Base-by-base conservation (phyloP, 2,888 invertebrate species). In the Oxystoma pomonae region DNA sequence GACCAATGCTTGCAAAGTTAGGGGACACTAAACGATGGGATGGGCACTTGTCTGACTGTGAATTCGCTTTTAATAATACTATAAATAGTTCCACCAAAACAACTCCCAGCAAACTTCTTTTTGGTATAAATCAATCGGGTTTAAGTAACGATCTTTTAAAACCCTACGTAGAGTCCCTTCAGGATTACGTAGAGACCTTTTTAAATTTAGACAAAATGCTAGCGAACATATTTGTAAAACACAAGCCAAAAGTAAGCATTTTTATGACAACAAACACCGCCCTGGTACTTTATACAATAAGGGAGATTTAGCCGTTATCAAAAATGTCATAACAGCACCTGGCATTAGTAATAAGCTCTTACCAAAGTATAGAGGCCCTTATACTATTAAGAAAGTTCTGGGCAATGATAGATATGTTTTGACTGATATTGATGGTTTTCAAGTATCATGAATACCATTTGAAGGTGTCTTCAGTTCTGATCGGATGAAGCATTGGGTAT, bases 251-350 rank as follows among this genome's bases (percentile, higher is more conserved):
- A 74, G 71, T 61, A 64, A 73, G 59, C 57, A 51, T 12, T 61
- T 69, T 62, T 73, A 68, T 65, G 67, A 76, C 63, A 69, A 66
- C 57, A 73, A 61, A 56, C 72, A 69, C 50, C 73, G 74, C 65
- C 55, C 35, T 20, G 61, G 69, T 0, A 19, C 22, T 17, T 22
- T 56, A 19, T 73, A 70, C 64, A 21, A 65, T 18, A 35, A 60
- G 9, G 71, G 69, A 12, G 70, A 73, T 62, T 67, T 69, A 55
- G 69, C 71, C 1, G 61, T 71, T 64, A 60, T 70, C 1, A 63
- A 60, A 58, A 71, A 72, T 63, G 55, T 64, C 51, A 70, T 68
- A 58, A 59, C 63, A 1, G 67, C 69, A n/a, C 64, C 65, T 1
- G 72, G 70, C 2, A 58, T 68, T 16, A 69, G 70, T 65, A 64